These are phyloP conservation scores for Pseudobourletiella spinata DNA, from an alignment of 1,140 invertebrate species.

Conservation along the genomic window DNA sequence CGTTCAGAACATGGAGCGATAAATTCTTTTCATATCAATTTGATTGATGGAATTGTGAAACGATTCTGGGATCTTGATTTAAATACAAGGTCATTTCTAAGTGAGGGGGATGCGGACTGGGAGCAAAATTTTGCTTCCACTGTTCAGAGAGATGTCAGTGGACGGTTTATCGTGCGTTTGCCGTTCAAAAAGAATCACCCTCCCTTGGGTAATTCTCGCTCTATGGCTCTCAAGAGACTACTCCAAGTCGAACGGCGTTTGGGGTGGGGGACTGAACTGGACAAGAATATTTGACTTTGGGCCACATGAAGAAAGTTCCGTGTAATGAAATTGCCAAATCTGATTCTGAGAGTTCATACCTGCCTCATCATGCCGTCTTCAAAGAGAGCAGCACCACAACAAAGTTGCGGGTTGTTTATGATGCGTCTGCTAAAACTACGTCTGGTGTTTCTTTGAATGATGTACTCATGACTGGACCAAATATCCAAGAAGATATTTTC, in stretches of 20 bases:
- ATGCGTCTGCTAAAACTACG: constrained; percentile 19
- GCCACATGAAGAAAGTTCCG: constrained; percentile 33
- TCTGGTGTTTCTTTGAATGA: constrained; percentile 26
- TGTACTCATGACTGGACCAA: constrained; percentile 19
- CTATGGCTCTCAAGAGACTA: constrained; percentile 28
- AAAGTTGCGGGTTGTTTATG: constrained; percentile 29
- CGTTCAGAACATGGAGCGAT: background rate
- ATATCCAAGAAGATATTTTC: constrained; percentile 23
- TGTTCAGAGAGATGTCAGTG: constrained; percentile 14
- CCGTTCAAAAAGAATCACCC: constrained; percentile 30
- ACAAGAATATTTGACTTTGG: constrained; percentile 34
- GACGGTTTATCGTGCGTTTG: constrained; percentile 32
- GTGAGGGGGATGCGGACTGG: constrained; percentile 20
- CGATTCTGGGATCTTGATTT: constrained; percentile 38
- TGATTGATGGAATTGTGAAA: constrained; percentile 1
- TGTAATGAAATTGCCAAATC: background rate
- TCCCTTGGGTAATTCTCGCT: constrained; percentile 19
- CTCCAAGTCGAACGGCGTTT: constrained; percentile 31
- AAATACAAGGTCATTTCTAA: background rate
- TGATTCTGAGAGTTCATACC: constrained; percentile 28
- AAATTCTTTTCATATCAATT: background rate
- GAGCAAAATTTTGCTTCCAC: constrained; percentile 33
- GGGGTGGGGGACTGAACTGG: constrained; percentile 18
- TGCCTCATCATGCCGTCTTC: constrained; percentile 26
- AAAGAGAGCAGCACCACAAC: constrained; percentile 23